Evolutionary conservation across 92 coral and sea anemone species (phyloP), one percentile per base, ranked within the genome.

Genomic region (Zoanthus solanderi): DNA sequence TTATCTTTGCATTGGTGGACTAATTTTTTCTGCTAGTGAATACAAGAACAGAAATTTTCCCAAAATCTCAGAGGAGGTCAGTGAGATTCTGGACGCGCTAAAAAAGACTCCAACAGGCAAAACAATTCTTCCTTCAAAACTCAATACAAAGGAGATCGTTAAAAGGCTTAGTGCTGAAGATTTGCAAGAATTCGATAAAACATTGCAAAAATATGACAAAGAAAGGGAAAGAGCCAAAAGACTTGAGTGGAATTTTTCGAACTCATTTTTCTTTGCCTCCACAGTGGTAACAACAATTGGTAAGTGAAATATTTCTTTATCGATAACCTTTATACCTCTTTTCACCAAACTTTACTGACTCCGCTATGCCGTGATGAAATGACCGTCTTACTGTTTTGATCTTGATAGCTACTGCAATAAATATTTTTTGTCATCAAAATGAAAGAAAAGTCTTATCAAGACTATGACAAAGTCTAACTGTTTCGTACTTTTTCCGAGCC

Each of bases 251-350:
- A 93, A 92, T 79, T 95, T 93, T 86, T 93, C 98, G 1, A 95
- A 95, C 87, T 93, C 98, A 1, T 75, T 95, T 10, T 95, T 95
- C 88, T 95, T 95, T 78, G 96, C 98, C 8, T 93, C 98, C 4
- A 93, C 98, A 8, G 90, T 95, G 16, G 94, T 95, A 7, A 95
- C 98, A 16, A 95, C 98, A 30, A 95, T 95, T 7, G 98, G 98
- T 95, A 69, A 89, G 96, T 71, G 28, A 46, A 5, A 31, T 6
- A 68, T 14, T 14, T 8, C 8, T 53, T 52, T 37, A 37, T 37
- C 42, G 4, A 37, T 37, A 37, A 37, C 0, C 4, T 37, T 37
- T 37, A 37, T 37, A 37, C 4, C 42, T 37, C 42, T 0, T 37
- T 37, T 37, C 42, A 37, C 42, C 42, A 37, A 37, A 37, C 42